phyloP scores from a whole-genome alignment of 2,888 invertebrate species.

The Napeogenes inachia region DNA sequence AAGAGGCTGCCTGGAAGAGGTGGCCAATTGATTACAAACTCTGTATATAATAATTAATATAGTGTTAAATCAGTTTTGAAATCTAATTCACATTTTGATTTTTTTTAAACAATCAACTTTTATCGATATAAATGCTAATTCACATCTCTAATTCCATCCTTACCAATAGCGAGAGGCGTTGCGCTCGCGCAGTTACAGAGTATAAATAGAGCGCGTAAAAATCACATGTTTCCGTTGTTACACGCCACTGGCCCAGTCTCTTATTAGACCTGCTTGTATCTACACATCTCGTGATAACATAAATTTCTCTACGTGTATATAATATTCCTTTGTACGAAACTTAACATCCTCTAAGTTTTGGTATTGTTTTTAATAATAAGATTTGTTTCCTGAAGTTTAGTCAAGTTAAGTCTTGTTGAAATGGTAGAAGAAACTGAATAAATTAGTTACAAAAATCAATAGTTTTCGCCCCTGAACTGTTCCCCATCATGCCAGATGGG shows the following conservation, averaged over 20 bases:
- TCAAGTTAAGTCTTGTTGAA: neutral
- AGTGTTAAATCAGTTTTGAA: neutral
- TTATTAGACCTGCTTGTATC: conserved; percentile 1
- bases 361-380: too few relatives aligned
- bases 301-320: neutral
- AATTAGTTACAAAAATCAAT: conserved; percentile 23
- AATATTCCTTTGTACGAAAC: too few relatives aligned
- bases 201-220: conserved; percentile 60
- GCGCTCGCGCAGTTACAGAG: conserved; percentile 52
- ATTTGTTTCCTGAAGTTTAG: neutral
- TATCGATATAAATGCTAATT: conserved; percentile 16
- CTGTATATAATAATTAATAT: too few relatives aligned
- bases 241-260: conserved; percentile 30
- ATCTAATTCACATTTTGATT: neutral
- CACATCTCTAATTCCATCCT: conserved; percentile 41
- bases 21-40: too few relatives aligned
- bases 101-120: neutral
- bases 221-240: conserved; percentile 45
- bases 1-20: too few relatives aligned
- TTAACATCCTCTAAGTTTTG: too few relatives aligned
- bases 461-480: conserved; percentile 20
- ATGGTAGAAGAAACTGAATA: neutral
- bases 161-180: conserved; percentile 39
- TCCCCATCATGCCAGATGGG: conserved; percentile 27
- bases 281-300: conserved; percentile 12